A percentile compares a stretch with the other conserved stretches of the same genome.
Evolutionary conservation across 2,888 invertebrate species (phyloP).

Genomic region (Poecilobothrus nobilitatus): DNA sequence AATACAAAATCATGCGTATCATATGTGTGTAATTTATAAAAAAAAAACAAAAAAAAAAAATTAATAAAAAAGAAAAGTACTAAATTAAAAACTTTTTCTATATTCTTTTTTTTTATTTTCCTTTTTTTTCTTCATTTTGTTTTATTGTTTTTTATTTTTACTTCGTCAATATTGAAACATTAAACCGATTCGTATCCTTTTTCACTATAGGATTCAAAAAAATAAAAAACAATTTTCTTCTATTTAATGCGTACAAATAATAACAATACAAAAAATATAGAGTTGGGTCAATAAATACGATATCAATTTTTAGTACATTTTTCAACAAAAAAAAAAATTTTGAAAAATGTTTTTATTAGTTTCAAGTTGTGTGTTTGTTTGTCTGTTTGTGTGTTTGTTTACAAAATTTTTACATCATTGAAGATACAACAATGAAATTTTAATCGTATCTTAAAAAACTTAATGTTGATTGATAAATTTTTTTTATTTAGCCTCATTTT

Average conservation of each 20-base stretch:
- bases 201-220: background rate
- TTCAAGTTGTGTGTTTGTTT: no score
- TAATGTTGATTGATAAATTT: no score
- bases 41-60: background rate
- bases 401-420: no score
- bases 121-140: background rate
- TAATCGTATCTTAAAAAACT: no score
- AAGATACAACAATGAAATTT: no score
- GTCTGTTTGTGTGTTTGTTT: no score
- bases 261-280: background rate
- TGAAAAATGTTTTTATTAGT: no score
- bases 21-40: background rate
- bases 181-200: background rate
- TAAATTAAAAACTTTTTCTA: background rate
- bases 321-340: no score
- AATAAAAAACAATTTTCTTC: background rate
- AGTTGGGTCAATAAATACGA: slow-evolving; percentile 1
- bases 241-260: background rate
- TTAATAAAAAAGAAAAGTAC: background rate
- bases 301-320: no score
- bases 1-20: slow-evolving; percentile 11
- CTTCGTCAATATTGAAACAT: background rate
- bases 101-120: background rate
- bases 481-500: no score
- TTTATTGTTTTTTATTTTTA: background rate